phyloP scores from a whole-genome alignment of 2,888 invertebrate genomes.

The Amphipyra berbera region DNA sequence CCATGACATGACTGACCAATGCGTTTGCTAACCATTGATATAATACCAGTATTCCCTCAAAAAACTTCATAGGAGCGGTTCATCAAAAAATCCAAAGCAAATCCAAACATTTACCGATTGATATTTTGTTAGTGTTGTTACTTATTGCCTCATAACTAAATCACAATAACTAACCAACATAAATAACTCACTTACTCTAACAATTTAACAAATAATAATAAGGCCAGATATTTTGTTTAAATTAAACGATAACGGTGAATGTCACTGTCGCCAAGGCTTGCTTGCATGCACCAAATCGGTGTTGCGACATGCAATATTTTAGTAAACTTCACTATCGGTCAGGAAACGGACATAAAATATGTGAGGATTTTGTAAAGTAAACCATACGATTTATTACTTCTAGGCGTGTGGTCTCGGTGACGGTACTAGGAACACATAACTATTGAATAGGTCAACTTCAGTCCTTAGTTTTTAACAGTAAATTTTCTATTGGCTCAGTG shows the following conservation, averaged over 20 bases:
- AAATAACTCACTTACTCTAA: neutral
- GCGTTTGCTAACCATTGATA: too few species aligned
- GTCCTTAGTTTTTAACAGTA: conserved; percentile 2
- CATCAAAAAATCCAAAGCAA: too few species aligned
- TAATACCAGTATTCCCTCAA: too few species aligned
- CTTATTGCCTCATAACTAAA: too few species aligned
- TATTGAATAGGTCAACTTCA: conserved; percentile 11
- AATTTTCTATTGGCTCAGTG: conserved; percentile 22
- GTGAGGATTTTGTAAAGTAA: conserved; percentile 46
- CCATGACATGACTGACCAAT: too few species aligned
- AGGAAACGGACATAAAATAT: conserved; percentile 42
- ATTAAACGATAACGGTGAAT: conserved; percentile 46
- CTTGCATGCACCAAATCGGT: conserved; percentile 49
- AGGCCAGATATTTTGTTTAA: conserved; percentile 49
- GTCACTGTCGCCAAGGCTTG: conserved; percentile 45
- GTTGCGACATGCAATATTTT: conserved; percentile 46
- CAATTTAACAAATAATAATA: conserved; percentile 22
- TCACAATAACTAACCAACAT: neutral
- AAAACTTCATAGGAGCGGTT: too few species aligned
- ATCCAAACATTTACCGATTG: too few species aligned
- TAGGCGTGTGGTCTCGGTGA: conserved; percentile 18
- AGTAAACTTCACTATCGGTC: conserved; percentile 39
- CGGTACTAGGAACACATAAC: conserved; percentile 40
- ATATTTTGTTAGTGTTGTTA: too few species aligned
- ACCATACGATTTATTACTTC: conserved; percentile 37